phyloP scores from a whole-genome alignment of 2,113 vertebrate species.

The Canis aureus region DNA sequence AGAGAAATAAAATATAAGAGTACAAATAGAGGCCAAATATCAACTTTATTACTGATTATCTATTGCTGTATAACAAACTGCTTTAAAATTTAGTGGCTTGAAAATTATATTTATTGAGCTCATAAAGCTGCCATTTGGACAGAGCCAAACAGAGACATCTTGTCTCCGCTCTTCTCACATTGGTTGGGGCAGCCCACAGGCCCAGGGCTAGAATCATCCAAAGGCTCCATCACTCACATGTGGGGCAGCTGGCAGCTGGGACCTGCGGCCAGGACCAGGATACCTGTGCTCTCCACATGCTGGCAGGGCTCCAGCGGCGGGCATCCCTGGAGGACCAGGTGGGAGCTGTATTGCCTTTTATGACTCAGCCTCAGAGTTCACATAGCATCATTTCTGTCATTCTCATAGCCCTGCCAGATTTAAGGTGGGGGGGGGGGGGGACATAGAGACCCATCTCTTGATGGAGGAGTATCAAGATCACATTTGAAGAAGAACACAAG shows the following conservation, averaged over 20 bases:
- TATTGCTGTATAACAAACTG: background rate
- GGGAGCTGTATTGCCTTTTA: background rate
- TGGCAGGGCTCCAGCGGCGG: background rate
- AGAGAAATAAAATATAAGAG: background rate
- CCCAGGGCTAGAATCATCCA: background rate
- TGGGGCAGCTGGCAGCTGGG: background rate
- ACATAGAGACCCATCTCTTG: background rate
- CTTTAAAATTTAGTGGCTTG: background rate
- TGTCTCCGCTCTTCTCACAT: too few relatives aligned
- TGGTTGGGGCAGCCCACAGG: background rate
- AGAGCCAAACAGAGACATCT: too few relatives aligned
- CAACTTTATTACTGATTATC: background rate
- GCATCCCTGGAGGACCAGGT: background rate
- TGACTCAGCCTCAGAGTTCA: background rate
- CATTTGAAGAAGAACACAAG: background rate
- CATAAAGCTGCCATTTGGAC: background rate
- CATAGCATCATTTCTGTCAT: background rate
- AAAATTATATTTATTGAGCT: background rate
- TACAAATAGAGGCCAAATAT: background rate
- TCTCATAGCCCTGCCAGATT: background rate
- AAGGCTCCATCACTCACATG: background rate
- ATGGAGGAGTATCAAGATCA: background rate
- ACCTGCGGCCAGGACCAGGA: background rate
- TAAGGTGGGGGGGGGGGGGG: background rate
- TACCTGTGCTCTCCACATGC: rapidly evolving